phyloP scores from a whole-genome alignment of 2,113 vertebrate genomes.

The Sula dactylatra region DNA sequence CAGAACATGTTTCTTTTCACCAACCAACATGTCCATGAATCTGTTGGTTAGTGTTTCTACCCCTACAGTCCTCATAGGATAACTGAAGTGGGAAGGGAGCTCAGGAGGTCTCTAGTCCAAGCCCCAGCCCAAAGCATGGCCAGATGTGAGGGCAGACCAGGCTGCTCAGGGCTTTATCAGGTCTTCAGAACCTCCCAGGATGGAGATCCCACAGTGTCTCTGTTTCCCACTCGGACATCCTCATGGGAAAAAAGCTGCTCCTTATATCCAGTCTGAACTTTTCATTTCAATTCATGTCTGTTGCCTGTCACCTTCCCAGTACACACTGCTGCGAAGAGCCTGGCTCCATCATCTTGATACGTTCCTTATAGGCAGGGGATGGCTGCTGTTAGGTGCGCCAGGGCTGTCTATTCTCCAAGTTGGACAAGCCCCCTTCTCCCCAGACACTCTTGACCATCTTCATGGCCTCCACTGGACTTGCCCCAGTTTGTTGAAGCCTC shows the following conservation, averaged over 20 bases:
- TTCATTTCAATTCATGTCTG: background rate
- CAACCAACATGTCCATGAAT: background rate
- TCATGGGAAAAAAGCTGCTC: background rate
- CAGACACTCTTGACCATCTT: background rate
- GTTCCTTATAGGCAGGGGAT: background rate
- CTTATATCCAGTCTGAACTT: background rate
- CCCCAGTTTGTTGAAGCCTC: background rate
- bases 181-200: background rate
- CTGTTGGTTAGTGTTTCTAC: background rate
- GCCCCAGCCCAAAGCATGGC: background rate
- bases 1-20: background rate
- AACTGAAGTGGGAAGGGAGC: background rate
- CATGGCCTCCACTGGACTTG: fast-evolving
- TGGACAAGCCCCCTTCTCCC: background rate
- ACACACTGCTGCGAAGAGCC: background rate
- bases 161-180: background rate
- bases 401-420: background rate
- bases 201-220: background rate
- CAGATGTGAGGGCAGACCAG: background rate
- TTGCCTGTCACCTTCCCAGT: background rate
- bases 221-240: fast-evolving
- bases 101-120: background rate
- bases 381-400: background rate
- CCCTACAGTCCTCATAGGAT: background rate
- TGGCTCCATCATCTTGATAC: background rate